phyloP scores from a whole-genome alignment of 2,888 invertebrate genomes.

The Eulithis testata region DNA sequence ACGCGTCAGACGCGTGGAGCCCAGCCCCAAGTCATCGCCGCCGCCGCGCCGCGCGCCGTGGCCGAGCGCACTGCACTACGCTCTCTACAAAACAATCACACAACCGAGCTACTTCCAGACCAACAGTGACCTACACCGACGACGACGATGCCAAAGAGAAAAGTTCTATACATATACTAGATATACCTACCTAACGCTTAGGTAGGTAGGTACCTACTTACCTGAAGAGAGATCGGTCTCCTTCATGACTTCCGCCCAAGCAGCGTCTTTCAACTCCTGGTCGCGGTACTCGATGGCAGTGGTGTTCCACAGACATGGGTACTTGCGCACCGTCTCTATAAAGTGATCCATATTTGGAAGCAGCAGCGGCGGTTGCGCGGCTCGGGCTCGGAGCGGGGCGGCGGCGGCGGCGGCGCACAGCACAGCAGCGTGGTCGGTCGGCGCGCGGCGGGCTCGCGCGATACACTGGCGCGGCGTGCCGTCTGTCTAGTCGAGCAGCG shows the following conservation, averaged over 20 bases:
- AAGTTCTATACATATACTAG: no score
- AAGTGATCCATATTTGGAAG: conserved; percentile 71
- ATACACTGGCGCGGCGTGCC: no score
- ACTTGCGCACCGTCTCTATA: conserved; percentile 75
- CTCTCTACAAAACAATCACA: no score
- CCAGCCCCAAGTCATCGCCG: no score
- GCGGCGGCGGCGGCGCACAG: background rate
- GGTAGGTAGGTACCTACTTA: conserved; percentile 53
- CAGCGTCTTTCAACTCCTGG: conserved; percentile 81
- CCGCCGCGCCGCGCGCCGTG: no score
- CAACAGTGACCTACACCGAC: no score
- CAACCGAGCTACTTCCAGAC: no score
- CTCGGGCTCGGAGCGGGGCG: conserved; percentile 43
- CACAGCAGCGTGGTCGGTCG: background rate
- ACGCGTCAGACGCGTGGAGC: no score
- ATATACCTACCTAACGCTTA: conserved; percentile 55
- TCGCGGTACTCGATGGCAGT: conserved; percentile 79
- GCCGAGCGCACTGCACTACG: no score
- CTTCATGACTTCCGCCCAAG: conserved; percentile 79
- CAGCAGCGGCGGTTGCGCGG: conserved; percentile 35
- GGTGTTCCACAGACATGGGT: conserved; percentile 80
- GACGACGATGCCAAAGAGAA: no score
- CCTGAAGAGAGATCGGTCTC: conserved; percentile 76
- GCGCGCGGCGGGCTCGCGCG: no score
- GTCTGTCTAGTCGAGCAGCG: no score